phyloP scores from a whole-genome alignment of 2,113 vertebrate genomes.

The Diphyllodes magnificus region DNA sequence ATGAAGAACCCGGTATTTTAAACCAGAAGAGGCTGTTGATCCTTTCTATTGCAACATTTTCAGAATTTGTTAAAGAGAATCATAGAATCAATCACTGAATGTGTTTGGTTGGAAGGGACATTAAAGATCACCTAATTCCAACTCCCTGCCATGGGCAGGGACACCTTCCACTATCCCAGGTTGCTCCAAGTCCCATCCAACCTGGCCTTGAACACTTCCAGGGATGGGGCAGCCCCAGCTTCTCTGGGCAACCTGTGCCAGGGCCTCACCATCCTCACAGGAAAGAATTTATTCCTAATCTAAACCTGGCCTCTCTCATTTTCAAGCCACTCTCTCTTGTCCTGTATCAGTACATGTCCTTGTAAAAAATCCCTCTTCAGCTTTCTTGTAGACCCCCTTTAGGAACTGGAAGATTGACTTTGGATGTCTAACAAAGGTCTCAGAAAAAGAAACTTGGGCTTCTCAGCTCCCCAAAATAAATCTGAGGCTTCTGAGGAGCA shows the following conservation, averaged over 20 bases:
- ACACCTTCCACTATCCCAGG: neutral
- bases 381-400: neutral
- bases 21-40: neutral
- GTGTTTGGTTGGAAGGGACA: neutral
- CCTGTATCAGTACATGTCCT: neutral
- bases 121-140: neutral
- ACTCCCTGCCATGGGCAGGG: fast-evolving
- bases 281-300: neutral
- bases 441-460: neutral
- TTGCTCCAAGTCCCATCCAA: fast-evolving
- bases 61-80: neutral
- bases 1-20: neutral
- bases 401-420: neutral
- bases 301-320: neutral
- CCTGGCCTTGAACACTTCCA: neutral
- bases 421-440: neutral
- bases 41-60: neutral
- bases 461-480: neutral
- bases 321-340: neutral
- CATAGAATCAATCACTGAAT: neutral
- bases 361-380: neutral
- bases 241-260: neutral
- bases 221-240: neutral
- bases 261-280: neutral
- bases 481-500: neutral